Evolutionary conservation across 2,113 vertebrate genomes (phyloP).

Genomic region (Cyanistes caeruleus): DNA sequence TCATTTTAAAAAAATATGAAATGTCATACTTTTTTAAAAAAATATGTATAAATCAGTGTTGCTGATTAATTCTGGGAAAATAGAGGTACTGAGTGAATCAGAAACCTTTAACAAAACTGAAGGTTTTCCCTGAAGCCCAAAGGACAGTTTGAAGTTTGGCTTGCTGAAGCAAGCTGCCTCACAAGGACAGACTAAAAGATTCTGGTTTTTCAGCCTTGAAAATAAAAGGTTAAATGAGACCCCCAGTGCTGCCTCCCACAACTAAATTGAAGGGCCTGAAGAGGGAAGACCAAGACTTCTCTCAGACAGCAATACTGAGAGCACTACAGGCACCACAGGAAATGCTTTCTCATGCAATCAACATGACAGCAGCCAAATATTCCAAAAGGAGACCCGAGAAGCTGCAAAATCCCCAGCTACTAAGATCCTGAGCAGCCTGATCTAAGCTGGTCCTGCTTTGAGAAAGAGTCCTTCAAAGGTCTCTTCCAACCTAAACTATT

Average conservation of each 20-base stretch:
- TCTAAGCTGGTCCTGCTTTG: neutral
- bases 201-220: neutral
- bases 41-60: neutral
- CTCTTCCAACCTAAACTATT: neutral
- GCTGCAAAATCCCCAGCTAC: neutral
- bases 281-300: neutral
- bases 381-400: neutral
- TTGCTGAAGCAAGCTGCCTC: neutral
- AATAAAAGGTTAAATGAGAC: neutral
- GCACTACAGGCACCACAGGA: neutral
- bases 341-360: neutral
- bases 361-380: neutral
- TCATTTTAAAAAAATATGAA: neutral
- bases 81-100: neutral
- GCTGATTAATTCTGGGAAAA: neutral
- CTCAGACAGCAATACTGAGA: neutral
- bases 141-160: neutral
- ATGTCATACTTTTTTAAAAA: accelerated
- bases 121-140: neutral
- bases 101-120: neutral
- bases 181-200: neutral
- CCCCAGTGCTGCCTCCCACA: neutral
- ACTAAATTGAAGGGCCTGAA: neutral
- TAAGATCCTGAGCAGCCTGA: neutral
- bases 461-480: neutral